Evolutionary conservation across 2,113 vertebrate species (phyloP).

Genomic region (Turdus rufiventris): DNA sequence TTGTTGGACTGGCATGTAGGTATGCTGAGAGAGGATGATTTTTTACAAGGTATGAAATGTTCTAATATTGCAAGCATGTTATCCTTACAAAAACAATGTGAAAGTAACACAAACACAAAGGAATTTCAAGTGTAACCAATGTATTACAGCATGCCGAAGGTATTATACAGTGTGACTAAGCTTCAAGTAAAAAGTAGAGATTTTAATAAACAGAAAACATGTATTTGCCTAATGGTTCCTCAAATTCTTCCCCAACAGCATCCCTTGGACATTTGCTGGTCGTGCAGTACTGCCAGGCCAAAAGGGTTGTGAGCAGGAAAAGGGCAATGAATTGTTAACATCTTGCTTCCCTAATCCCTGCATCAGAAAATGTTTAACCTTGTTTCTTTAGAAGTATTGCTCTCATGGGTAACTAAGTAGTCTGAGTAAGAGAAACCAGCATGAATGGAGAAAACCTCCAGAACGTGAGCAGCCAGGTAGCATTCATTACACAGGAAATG

Average conservation of each 20-base stretch:
- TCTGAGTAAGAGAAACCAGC: not conserved
- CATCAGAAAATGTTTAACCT: not conserved
- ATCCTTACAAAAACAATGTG: not conserved
- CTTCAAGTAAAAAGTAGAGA: not conserved
- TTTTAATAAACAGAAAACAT: not conserved
- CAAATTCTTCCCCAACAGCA: not conserved
- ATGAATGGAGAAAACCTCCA: not conserved
- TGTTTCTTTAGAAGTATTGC: not conserved
- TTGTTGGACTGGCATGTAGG: not conserved
- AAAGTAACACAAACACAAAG: not conserved
- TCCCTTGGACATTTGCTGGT: not conserved
- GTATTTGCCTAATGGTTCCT: not conserved
- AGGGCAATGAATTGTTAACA: not conserved
- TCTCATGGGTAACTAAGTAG: not conserved
- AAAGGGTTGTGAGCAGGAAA: not conserved
- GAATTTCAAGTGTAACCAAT: not conserved
- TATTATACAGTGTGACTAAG: not conserved
- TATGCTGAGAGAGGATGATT: not conserved
- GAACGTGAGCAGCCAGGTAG: not conserved
- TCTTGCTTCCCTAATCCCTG: not conserved
- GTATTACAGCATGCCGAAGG: not conserved
- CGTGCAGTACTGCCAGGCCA: not conserved
- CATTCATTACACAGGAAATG: not conserved
- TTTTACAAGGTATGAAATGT: not conserved
- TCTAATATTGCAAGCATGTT: not conserved